phyloP scores from a whole-genome alignment of 2,797 vertebrate genomes.

The Chaenodraco wilsoni region DNA sequence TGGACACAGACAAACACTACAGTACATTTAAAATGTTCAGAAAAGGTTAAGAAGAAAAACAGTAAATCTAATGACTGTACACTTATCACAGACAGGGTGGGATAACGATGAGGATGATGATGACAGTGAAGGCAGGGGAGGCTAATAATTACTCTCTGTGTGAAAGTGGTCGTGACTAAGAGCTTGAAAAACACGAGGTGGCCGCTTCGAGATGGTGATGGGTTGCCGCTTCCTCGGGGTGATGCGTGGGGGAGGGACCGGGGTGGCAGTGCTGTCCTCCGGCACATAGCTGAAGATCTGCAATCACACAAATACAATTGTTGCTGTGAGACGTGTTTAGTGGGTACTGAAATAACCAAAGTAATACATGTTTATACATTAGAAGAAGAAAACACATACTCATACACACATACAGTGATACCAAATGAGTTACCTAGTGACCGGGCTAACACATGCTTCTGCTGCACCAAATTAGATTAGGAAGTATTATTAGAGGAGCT shows the following conservation, averaged over 20 bases:
- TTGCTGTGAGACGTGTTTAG: slow-evolving; percentile 16
- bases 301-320: slow-evolving; percentile 25
- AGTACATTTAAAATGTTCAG: slow-evolving; percentile 43
- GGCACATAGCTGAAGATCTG: slow-evolving; percentile 93
- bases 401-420: slow-evolving; percentile 4
- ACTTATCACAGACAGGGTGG: slow-evolving; percentile 27
- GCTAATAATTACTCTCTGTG: slow-evolving; percentile 86
- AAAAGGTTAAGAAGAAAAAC: slow-evolving; percentile 41
- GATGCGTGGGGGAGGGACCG: slow-evolving; percentile 91
- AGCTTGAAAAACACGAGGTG: slow-evolving; percentile 84
- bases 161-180: slow-evolving; percentile 78
- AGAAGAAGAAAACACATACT: background rate
- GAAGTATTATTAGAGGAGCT: background rate
- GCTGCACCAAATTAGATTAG: background rate
- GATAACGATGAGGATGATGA: slow-evolving; percentile 56
- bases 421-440: background rate
- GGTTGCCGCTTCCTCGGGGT: slow-evolving; percentile 92
- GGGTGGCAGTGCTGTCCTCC: slow-evolving; percentile 88
- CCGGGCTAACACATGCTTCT: background rate
- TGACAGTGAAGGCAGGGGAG: slow-evolving; percentile 51
- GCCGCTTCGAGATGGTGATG: slow-evolving; percentile 97
- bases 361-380: background rate
- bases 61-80: slow-evolving; percentile 20
- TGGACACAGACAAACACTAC: slow-evolving; percentile 24
- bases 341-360: background rate